Evolutionary conservation across 2,888 invertebrate species (phyloP).

Genomic region (Dichetophora obliterata): DNA sequence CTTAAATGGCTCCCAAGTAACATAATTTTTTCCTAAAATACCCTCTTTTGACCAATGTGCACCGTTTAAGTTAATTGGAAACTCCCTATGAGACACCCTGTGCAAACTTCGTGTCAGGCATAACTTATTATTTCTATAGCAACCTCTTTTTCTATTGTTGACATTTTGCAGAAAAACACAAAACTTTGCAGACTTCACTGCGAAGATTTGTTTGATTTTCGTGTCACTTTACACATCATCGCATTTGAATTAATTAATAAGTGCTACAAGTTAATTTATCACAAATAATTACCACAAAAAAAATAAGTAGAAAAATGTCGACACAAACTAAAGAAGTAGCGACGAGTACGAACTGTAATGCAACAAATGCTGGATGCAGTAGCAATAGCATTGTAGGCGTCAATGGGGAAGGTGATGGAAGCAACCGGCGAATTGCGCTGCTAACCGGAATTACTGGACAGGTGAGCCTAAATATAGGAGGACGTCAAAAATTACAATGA

Average conservation of each 20-base stretch:
- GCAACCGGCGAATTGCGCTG: slow-evolving; percentile 76
- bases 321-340: slow-evolving; percentile 16
- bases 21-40: too few relatives aligned
- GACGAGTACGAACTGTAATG: background rate
- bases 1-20: too few relatives aligned
- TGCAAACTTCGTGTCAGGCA: too few relatives aligned
- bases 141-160: background rate
- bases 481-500: background rate
- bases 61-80: too few relatives aligned
- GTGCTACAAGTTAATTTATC: background rate
- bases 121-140: background rate
- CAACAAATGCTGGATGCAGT: background rate
- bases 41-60: too few relatives aligned
- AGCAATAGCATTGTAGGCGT: background rate
- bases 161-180: background rate
- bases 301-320: background rate
- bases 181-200: background rate
- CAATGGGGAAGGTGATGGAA: slow-evolving; percentile 35
- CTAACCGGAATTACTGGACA: slow-evolving; percentile 98
- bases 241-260: background rate
- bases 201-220: background rate
- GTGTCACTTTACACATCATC: background rate
- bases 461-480: slow-evolving; percentile 72
- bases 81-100: too few relatives aligned
- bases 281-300: background rate